A percentile compares a stretch with the other conserved stretches of the same genome.
These are phyloP conservation scores for Hylia prasina DNA, from an alignment of 2,113 vertebrate genomes.

Conservation along the genomic window DNA sequence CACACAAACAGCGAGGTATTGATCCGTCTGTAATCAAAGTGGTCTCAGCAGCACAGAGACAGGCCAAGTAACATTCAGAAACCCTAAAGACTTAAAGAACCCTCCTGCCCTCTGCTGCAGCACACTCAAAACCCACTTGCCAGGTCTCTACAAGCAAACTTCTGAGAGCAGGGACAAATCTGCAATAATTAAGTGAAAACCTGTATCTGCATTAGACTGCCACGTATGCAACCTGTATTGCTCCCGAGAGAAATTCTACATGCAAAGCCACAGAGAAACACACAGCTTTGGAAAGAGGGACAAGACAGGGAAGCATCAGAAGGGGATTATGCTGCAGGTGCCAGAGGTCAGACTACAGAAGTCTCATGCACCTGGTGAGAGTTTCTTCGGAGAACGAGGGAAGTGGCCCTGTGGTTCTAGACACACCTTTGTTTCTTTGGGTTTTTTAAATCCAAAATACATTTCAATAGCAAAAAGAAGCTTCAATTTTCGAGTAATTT, in stretches of 20 bases:
- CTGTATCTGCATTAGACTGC: neutral
- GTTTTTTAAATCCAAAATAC: neutral
- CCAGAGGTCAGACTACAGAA: neutral
- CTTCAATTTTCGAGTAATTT: neutral
- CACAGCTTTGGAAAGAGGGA: neutral
- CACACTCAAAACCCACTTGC: neutral
- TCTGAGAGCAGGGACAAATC: neutral
- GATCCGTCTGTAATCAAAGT: conserved; percentile 85
- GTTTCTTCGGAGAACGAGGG: accelerated
- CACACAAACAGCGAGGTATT: conserved; percentile 83
- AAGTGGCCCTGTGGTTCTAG: neutral
- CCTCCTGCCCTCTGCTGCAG: neutral
- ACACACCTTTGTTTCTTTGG: neutral
- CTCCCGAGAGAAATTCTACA: neutral
- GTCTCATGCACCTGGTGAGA: neutral
- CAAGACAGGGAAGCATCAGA: neutral
- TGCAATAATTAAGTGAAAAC: neutral
- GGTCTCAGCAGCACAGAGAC: conserved; percentile 44
- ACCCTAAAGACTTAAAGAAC: conserved; percentile 45
- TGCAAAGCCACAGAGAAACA: neutral
- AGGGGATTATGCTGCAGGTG: neutral
- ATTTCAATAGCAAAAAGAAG: neutral
- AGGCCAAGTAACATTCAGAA: conserved; percentile 57
- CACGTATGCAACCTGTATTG: accelerated
- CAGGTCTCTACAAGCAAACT: neutral